These are phyloP conservation scores for Pogonophryne albipinna DNA, from an alignment of 2,797 vertebrate genomes.

Conservation along the genomic window DNA sequence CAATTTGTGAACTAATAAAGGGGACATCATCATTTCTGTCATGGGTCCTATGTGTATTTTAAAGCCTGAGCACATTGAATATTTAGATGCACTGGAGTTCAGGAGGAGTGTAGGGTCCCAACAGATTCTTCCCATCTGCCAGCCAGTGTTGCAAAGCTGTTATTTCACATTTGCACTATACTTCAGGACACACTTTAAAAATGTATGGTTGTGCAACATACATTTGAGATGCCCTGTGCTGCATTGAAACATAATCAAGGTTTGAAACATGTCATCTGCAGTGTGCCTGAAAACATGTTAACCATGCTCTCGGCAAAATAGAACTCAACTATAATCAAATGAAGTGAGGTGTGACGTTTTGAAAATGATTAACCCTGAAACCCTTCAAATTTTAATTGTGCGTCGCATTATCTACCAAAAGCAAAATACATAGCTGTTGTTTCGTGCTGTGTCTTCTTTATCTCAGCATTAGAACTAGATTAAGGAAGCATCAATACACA, in stretches of 20 bases:
- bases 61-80: not conserved
- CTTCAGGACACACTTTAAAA: not conserved
- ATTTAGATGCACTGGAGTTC: not conserved
- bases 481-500: conserved; percentile 15
- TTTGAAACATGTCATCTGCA: not conserved
- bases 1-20: not conserved
- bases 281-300: not conserved
- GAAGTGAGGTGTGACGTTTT: not conserved
- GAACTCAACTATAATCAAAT: not conserved
- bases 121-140: not conserved
- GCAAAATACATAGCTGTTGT: not conserved
- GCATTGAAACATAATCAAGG: not conserved
- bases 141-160: not conserved
- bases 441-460: conserved; percentile 4
- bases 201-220: not conserved
- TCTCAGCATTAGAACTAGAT: conserved; percentile 2
- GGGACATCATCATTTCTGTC: not conserved
- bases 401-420: not conserved
- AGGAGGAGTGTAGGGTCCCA: not conserved
- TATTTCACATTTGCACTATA: not conserved
- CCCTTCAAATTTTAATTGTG: not conserved
- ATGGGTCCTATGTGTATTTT: not conserved
- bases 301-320: not conserved
- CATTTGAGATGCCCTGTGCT: not conserved
- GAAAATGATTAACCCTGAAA: not conserved